phyloP scores from a whole-genome alignment of 1,140 invertebrate species.

The Aradophagus sp. region DNA sequence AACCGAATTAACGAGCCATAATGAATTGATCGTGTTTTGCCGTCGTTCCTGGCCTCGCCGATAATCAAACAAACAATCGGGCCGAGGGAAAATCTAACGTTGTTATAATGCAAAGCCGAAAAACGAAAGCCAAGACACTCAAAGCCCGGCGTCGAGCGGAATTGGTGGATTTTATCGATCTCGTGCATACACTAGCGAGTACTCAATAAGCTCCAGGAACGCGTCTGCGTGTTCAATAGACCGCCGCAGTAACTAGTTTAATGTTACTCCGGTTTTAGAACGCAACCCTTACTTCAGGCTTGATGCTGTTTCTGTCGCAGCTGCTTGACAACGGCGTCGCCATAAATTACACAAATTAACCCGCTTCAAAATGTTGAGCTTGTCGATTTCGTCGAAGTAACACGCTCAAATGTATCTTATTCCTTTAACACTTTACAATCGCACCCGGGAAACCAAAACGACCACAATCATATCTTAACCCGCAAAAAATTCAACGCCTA shows the following conservation, averaged over 20 bases:
- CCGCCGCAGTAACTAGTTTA: conserved; percentile 63
- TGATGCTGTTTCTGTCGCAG: conserved; percentile 48
- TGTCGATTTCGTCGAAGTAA: no score
- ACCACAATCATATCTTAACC: no score
- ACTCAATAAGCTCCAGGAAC: conserved; percentile 46
- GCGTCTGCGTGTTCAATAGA: conserved; percentile 54
- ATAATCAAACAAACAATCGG: conserved; percentile 36
- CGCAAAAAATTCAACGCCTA: no score
- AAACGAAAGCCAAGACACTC: conserved; percentile 20
- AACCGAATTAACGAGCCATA: conserved; percentile 30
- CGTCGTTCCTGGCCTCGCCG: no score
- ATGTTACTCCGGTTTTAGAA: conserved; percentile 63
- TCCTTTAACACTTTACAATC: no score
- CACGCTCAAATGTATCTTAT: no score
- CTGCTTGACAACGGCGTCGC: conserved; percentile 60
- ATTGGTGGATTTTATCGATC: conserved; percentile 48
- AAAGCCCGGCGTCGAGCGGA: conserved; percentile 24
- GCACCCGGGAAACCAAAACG: no score
- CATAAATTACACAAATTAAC: conserved; percentile 71
- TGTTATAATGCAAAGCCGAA: conserved; percentile 34
- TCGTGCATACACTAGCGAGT: conserved; percentile 26
- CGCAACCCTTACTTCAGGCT: conserved; percentile 54
- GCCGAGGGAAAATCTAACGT: conserved; percentile 14
- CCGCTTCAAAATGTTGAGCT: neutral
- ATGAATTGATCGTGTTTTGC: conserved; percentile 16